Evolutionary conservation across 2,797 vertebrate species (phyloP).

Genomic region (Distichodus sexfasciatus): DNA sequence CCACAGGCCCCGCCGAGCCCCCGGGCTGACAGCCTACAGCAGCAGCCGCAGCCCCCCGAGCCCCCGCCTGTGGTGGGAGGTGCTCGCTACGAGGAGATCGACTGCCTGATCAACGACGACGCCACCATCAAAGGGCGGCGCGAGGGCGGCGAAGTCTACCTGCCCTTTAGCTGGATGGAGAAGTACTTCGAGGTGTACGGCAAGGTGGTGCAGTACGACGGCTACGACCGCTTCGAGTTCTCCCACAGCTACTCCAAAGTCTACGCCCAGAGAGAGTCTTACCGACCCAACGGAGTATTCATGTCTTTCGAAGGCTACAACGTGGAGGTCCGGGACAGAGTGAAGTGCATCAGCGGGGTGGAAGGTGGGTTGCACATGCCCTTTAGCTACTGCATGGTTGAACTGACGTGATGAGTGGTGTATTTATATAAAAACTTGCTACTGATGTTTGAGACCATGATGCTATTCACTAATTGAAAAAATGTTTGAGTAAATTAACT

Average conservation of each 20-base stretch:
- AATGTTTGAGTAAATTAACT: too few relatives aligned
- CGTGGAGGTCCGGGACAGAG: slow-evolving; percentile 93
- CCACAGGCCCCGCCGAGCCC: slow-evolving; percentile 73
- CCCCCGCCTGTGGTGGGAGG: slow-evolving; percentile 84
- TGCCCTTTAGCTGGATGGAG: slow-evolving; percentile 95
- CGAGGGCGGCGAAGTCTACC: slow-evolving; percentile 87
- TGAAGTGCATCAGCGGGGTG: slow-evolving; percentile 96
- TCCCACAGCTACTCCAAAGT: slow-evolving; percentile 98
- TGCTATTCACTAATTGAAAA: too few relatives aligned
- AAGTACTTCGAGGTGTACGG: slow-evolving; percentile 98
- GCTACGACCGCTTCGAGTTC: slow-evolving; percentile 93
- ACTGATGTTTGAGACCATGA: too few relatives aligned
- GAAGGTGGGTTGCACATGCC: slow-evolving; percentile 82
- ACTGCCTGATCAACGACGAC: slow-evolving; percentile 97
- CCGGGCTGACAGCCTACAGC: slow-evolving; percentile 69
- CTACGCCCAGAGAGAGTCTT: slow-evolving; percentile 88
- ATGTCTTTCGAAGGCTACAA: slow-evolving; percentile 99
- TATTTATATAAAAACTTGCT: too few relatives aligned
- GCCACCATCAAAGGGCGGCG: slow-evolving; percentile 84
- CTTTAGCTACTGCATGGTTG: too few relatives aligned
- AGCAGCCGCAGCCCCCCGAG: slow-evolving; percentile 81
- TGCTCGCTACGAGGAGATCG: slow-evolving; percentile 90
- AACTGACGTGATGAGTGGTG: too few relatives aligned
- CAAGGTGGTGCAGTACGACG: slow-evolving; percentile 87
- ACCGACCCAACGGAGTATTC: slow-evolving; percentile 93